Evolutionary conservation across 2,888 invertebrate genomes (phyloP), one percentile per base, ranked within the genome.

Genomic region (Macaria liturata): DNA sequence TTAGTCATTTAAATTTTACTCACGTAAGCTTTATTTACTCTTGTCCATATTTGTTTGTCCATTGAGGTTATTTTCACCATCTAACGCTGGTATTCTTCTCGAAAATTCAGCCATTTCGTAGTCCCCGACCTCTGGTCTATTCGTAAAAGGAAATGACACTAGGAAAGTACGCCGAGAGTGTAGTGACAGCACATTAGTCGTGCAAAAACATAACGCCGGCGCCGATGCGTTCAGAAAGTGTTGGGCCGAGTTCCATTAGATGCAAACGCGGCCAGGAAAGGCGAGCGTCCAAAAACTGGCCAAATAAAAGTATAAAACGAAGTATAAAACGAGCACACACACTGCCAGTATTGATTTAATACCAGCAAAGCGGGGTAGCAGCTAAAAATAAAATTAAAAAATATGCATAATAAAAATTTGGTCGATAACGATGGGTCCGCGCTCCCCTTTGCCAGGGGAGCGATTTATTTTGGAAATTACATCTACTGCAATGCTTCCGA

Each of bases 331-430:
- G 20, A 20, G 20, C 64, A 68, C 63, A 54, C 61, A 64, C 66
- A 60, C 61, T 69, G 66, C 71, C 76, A 71, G 70, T 70, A 70
- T 70, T 69, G 70, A 70, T 68, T 68, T 67, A 68, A 67, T 61
- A 64, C 59, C 61, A 56, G 54, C 59, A 49, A 74, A 60, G 65
- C 72, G 80, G 80, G 84, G 83, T 78, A 72, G 82, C 76, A 77
- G 75, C 71, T 76, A 84, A 83, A 88, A 88, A 86, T 83, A 84
- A 88, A 89, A 86, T 86, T 85, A 87, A 88, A 88, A 55, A 89
- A 89, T 89, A 85, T 85, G 85, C 83, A 85, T 84, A 82, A 78
- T 84, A 84, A 89, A 89, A 88, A 87, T 89, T 88, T 68, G 86
- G 86, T 85, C 89, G 86, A 84, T 87, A 84, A 79, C 83, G 71